phyloP scores from a whole-genome alignment of 2,113 vertebrate species.

The Mionectes macconnelli region DNA sequence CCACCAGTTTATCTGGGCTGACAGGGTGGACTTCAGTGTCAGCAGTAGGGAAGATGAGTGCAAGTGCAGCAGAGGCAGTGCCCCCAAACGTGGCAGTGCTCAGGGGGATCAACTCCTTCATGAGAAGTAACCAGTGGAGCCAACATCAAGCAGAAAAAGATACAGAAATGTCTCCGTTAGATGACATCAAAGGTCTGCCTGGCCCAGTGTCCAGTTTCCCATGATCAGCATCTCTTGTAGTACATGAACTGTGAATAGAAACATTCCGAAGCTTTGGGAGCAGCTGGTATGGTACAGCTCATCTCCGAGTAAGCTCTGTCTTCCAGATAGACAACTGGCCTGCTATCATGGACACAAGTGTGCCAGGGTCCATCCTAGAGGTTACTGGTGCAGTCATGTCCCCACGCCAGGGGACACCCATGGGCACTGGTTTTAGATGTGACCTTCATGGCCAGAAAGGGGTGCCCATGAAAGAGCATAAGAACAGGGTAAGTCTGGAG shows the following conservation, averaged over 20 bases:
- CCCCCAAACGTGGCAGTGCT: background rate
- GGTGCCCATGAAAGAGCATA: background rate
- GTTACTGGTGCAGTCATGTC: background rate
- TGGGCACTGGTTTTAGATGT: background rate
- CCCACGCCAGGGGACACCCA: too few relatives aligned
- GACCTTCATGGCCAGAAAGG: background rate
- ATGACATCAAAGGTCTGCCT: background rate
- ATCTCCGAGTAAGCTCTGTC: background rate
- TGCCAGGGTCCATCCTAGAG: background rate
- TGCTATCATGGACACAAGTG: background rate
- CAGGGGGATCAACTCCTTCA: background rate
- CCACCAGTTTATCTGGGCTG: background rate
- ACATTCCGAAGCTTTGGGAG: background rate
- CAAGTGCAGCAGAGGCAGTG: background rate
- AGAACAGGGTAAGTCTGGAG: background rate
- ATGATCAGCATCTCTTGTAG: background rate
- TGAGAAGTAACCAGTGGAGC: background rate
- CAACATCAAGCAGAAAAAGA: background rate
- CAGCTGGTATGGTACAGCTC: background rate
- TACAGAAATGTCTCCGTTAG: background rate
- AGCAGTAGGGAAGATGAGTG: fast-evolving
- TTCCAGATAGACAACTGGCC: background rate
- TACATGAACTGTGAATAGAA: background rate
- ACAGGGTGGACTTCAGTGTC: background rate
- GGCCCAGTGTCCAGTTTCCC: background rate